Conservation (phyloP, 2,888 invertebrate species). For the Leucophora obtusa region DNA sequence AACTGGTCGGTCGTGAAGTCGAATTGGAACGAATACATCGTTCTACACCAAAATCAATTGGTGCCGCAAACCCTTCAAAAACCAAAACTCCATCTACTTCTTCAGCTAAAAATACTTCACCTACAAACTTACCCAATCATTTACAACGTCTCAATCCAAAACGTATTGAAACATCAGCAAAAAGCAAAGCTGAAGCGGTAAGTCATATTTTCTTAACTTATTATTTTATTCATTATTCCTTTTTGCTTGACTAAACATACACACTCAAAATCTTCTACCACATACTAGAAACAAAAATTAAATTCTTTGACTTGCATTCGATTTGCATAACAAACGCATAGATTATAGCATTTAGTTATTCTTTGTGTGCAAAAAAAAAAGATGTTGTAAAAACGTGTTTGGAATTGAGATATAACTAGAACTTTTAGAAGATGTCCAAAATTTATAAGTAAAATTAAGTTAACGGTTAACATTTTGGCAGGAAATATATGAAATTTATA, state of each 20-base stretch:
- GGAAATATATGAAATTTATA: not conserved
- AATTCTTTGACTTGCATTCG: slow-evolving; percentile 24
- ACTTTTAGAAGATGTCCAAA: not conserved
- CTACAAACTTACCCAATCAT: slow-evolving; percentile 83
- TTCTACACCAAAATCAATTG: slow-evolving; percentile 73
- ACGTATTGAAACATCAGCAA: slow-evolving; percentile 74
- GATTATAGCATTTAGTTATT: slow-evolving; percentile 39
- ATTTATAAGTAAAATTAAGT: not conserved
- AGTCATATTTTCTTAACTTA: slow-evolving; percentile 46
- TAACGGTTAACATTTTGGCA: not conserved
- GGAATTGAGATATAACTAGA: slow-evolving; percentile 15
- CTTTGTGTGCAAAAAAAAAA: slow-evolving; percentile 56
- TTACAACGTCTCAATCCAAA: slow-evolving; percentile 84
- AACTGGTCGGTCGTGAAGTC: slow-evolving; percentile 90
- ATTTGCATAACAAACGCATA: slow-evolving; percentile 68
- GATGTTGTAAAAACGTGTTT: slow-evolving; percentile 46
- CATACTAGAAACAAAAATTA: slow-evolving; percentile 21
- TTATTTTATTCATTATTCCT: slow-evolving; percentile 48
- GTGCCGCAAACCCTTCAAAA: slow-evolving; percentile 25
- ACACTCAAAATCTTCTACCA: slow-evolving; percentile 53
- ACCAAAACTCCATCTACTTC: slow-evolving; percentile 54
- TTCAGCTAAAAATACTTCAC: slow-evolving; percentile 26
- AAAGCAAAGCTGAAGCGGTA: slow-evolving; percentile 74
- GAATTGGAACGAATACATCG: slow-evolving; percentile 87
- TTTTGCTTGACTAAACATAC: slow-evolving; percentile 22